phyloP scores from a whole-genome alignment of 2,113 vertebrate genomes.

The Osmerus eperlanus region DNA sequence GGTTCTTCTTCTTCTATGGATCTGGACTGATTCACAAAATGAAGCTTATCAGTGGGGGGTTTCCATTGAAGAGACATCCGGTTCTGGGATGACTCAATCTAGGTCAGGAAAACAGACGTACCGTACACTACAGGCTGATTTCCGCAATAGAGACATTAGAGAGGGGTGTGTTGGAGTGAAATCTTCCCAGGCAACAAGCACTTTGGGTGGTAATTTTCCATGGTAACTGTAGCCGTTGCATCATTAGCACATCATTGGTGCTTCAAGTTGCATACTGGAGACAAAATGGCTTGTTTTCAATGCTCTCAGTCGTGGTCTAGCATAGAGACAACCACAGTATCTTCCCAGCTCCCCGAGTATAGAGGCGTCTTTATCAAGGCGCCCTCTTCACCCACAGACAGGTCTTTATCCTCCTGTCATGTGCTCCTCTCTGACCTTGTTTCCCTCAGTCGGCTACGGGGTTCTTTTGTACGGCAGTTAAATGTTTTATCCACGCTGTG shows the following conservation, averaged over 20 bases:
- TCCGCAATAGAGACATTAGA: no score
- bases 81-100: no score
- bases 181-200: background rate
- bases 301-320: background rate
- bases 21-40: no score
- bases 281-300: background rate
- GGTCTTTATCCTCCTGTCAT: background rate
- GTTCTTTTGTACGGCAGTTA: slow-evolving; percentile 14
- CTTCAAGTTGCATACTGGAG: background rate
- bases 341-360: background rate
- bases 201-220: background rate
- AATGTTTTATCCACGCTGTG: slow-evolving; percentile 8
- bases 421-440: slow-evolving; percentile 22
- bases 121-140: no score
- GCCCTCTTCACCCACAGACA: slow-evolving; percentile 16
- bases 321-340: background rate
- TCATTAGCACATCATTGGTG: background rate
- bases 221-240: background rate
- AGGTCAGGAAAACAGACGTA: no score
- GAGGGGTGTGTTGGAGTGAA: no score
- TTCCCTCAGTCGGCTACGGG: slow-evolving; percentile 9
- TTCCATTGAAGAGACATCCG: no score
- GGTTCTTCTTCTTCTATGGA: no score
- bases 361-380: slow-evolving; percentile 21
- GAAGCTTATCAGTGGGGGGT: no score